Conservation (phyloP, 2,113 vertebrate species). For the Charadrius vociferus region DNA sequence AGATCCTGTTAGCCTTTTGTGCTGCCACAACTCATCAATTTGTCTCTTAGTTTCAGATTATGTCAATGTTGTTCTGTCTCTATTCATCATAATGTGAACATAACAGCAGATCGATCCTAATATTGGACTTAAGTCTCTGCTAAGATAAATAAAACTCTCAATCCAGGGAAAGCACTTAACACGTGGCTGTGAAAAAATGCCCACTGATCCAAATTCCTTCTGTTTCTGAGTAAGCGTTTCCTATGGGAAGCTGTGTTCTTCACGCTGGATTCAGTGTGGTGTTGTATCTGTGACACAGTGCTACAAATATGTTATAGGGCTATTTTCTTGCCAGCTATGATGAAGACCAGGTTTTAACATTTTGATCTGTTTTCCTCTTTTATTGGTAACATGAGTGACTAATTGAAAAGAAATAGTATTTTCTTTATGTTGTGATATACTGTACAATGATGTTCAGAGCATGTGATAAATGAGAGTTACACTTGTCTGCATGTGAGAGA, state of each 20-base stretch:
- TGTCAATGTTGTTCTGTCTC: background rate
- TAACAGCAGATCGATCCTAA: background rate
- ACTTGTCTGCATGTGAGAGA: background rate
- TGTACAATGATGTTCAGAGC: background rate
- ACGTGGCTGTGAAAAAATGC: background rate
- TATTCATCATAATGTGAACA: background rate
- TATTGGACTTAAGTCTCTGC: accelerated
- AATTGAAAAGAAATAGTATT: background rate
- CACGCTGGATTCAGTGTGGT: background rate
- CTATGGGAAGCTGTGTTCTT: background rate
- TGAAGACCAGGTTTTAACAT: background rate
- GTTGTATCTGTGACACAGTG: background rate
- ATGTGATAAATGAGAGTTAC: background rate
- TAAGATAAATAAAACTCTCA: background rate
- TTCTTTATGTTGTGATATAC: background rate
- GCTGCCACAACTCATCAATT: background rate
- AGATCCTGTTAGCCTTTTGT: background rate
- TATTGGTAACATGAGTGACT: background rate
- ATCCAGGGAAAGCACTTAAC: background rate
- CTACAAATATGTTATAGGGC: background rate
- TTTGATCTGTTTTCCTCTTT: background rate
- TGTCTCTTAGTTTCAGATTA: background rate
- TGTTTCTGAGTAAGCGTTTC: background rate
- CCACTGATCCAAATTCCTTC: background rate
- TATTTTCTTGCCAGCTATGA: background rate